A percentile compares a stretch with the other conserved stretches of the same genome.
phyloP scores from a whole-genome alignment of 1,140 invertebrate genomes.

The Bombus impatiens region DNA sequence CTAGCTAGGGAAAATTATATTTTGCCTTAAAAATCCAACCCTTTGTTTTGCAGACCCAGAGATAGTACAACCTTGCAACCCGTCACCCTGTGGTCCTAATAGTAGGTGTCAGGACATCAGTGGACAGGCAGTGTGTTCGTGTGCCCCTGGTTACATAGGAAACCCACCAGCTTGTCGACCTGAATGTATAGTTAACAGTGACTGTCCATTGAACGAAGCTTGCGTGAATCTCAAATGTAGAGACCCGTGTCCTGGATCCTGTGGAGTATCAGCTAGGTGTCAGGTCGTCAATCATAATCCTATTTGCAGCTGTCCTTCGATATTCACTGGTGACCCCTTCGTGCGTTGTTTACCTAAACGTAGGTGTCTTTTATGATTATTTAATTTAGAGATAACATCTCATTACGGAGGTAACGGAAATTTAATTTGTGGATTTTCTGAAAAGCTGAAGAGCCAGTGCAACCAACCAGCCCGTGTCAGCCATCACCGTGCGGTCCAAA shows the following conservation, averaged over 20 bases:
- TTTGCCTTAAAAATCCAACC: no score
- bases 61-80: constrained; percentile 78
- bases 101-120: constrained; percentile 82
- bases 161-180: constrained; percentile 82
- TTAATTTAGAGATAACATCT: background rate
- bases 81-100: constrained; percentile 84
- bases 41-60: constrained; percentile 61
- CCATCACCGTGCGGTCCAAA: constrained; percentile 89
- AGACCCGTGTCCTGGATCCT: constrained; percentile 82
- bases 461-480: constrained; percentile 84
- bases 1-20: no score
- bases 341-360: constrained; percentile 75
- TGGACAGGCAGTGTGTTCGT: constrained; percentile 80
- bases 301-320: constrained; percentile 87
- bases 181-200: constrained; percentile 81
- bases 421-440: constrained; percentile 21
- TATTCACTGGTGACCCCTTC: constrained; percentile 89
- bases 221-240: constrained; percentile 82
- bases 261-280: constrained; percentile 84
- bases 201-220: constrained; percentile 79
- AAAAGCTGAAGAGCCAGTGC: constrained; percentile 72
- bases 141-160: constrained; percentile 78
- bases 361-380: constrained; percentile 67
- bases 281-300: constrained; percentile 90
- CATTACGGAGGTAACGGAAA: background rate